phyloP scores from a whole-genome alignment of 2,797 vertebrate genomes.

The Syngnathus rostellatus region DNA sequence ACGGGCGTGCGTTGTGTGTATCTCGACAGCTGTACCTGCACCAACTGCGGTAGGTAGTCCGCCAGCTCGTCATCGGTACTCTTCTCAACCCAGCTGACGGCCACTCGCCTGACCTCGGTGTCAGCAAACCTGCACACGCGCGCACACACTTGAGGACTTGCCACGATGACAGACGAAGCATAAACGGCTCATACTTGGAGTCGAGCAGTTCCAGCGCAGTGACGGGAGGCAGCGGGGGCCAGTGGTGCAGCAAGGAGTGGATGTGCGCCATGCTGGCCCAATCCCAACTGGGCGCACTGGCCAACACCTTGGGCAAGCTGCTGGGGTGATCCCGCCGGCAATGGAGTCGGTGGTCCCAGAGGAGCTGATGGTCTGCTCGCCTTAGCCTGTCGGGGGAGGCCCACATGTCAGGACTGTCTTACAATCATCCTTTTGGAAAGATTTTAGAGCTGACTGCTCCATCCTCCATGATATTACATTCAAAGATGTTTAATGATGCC shows the following conservation, averaged over 20 bases:
- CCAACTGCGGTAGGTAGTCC: slow-evolving; percentile 92
- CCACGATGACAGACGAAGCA: not conserved
- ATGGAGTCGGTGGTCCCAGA: slow-evolving; percentile 90
- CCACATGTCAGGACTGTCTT: not conserved
- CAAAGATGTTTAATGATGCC: too few species aligned
- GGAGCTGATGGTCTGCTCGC: slow-evolving; percentile 82
- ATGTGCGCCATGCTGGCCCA: slow-evolving; percentile 85
- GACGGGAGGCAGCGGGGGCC: slow-evolving; percentile 81
- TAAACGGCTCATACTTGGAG: slow-evolving; percentile 72
- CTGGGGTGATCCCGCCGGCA: slow-evolving; percentile 70
- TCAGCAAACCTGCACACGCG: slow-evolving; percentile 81
- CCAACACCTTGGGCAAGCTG: slow-evolving; percentile 86
- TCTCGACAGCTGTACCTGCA: slow-evolving; percentile 72
- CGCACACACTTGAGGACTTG: slow-evolving; percentile 1
- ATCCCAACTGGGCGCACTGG: slow-evolving; percentile 89
- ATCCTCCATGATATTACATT: not conserved
- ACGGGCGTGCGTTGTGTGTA: not conserved
- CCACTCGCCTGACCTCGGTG: slow-evolving; percentile 81
- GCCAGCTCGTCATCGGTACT: slow-evolving; percentile 89
- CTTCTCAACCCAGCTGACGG: slow-evolving; percentile 84
- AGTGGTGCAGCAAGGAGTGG: slow-evolving; percentile 80
- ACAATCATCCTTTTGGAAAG: not conserved
- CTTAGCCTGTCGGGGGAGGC: slow-evolving; percentile 68
- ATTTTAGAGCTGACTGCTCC: not conserved
- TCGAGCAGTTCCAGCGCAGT: slow-evolving; percentile 89